Evolutionary conservation across 2,797 vertebrate species (phyloP), one percentile per base, ranked within the genome.

Genomic region (Anolis apletophallus): DNA sequence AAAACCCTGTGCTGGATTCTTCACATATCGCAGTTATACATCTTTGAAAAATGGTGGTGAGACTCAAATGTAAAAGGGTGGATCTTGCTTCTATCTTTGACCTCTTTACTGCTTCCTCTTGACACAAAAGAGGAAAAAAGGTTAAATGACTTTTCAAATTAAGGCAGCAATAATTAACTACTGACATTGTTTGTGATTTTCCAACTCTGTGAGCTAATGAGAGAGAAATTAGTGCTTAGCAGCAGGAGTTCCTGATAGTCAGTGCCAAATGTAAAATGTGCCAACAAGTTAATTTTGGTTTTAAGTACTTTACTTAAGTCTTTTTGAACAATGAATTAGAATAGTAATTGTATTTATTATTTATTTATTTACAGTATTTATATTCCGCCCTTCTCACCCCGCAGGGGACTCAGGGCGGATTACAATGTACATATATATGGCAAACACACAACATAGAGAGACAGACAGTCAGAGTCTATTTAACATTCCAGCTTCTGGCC

Each of bases 171-270:
- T 95, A 95, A 94, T 95, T 94, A 95, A 94, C 91, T 80, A 87
- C 86, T 86, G 88, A 73, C 90, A 91, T 94, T 95, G 90, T 95
- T 94, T 94, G 92, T 93, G 91, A 94, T 94, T 95, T 94, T 91
- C 93, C 91, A 88, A 71, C 91, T 94, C 90, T 83, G 86, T 67
- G 88, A 7, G 21, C 93, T 95, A 95, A 95, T 94, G 95, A 93
- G 90, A 93, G 88, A 90, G 91, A 93, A 94, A 94, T 95, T 95
- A 95, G 89, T 93, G 86, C 92, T 91, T 94, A 94, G 85, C 94
- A 93, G 93, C 94, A 94, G 95, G 94, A 93, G 91, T 86, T 94
- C 91, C 61, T 83, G 83, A 90, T 90, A 93, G 83, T 92, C 92
- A 76, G 89, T 92, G 88, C 88, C 92, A 94, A 94, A 90, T 85